Conservation (phyloP, 2,888 invertebrate genomes). For the Conus canariensis region DNA sequence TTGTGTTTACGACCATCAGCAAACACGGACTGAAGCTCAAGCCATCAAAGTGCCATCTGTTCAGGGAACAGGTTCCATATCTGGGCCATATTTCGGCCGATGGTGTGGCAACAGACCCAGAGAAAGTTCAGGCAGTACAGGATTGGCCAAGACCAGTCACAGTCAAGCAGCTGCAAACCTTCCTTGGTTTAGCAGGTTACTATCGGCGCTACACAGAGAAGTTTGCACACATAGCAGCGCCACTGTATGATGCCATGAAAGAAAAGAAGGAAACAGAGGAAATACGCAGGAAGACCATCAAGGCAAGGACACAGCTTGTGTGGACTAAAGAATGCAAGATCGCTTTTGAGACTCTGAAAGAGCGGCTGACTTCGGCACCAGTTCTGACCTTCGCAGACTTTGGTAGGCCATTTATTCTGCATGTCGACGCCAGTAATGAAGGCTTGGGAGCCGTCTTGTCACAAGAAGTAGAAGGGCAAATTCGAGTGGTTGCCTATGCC, state of each 20-base stretch:
- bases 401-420: slow-evolving; percentile 50
- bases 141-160: slow-evolving; percentile 27
- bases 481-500: slow-evolving; percentile 53
- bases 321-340: slow-evolving; percentile 41
- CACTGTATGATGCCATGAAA: slow-evolving; percentile 3
- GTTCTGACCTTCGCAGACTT: slow-evolving; percentile 58
- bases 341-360: slow-evolving; percentile 49
- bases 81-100: slow-evolving; percentile 1
- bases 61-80: slow-evolving; percentile 14
- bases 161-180: slow-evolving; percentile 8
- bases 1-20: neutral
- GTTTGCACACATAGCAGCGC: slow-evolving; percentile 23
- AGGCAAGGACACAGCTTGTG: neutral
- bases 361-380: slow-evolving; percentile 49
- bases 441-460: slow-evolving; percentile 55
- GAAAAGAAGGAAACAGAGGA: neutral
- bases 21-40: slow-evolving; percentile 13
- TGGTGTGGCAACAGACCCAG: neutral
- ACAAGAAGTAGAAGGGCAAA: slow-evolving; percentile 50
- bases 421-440: slow-evolving; percentile 52
- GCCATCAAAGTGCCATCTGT: neutral
- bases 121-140: neutral
- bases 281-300: neutral
- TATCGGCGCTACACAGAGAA: neutral
- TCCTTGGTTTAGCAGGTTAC: slow-evolving; percentile 25